A percentile compares a stretch with the other conserved stretches of the same genome.
Conservation (phyloP, 2,113 vertebrate genomes). For the Haliaeetus leucogaster region DNA sequence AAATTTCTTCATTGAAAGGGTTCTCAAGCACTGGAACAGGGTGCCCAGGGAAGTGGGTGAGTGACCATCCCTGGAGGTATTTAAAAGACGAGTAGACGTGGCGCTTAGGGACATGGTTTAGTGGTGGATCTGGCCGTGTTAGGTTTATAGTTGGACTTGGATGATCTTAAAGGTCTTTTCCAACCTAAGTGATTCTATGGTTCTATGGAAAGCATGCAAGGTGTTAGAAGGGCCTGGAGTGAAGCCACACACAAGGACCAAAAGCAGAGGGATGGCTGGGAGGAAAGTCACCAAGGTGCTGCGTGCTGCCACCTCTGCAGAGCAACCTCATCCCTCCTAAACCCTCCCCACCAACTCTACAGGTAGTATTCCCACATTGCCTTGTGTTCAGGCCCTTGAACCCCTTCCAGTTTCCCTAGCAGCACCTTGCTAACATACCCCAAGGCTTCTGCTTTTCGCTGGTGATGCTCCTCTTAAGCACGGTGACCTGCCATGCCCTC, state of each 20-base stretch:
- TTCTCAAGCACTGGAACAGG: not conserved
- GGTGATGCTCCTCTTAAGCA: not conserved
- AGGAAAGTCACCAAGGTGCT: not conserved
- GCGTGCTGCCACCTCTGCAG: not conserved
- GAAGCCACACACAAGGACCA: not conserved
- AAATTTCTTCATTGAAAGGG: not conserved
- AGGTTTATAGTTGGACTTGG: fast-evolving
- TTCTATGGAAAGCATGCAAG: not conserved
- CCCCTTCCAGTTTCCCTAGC: not conserved
- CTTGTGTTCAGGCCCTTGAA: fast-evolving
- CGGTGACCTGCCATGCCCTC: not conserved
- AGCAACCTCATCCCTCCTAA: not conserved
- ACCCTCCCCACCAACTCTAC: not conserved
- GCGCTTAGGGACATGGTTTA: not conserved
- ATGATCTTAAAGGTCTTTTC: not conserved
- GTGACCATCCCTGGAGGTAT: not conserved
- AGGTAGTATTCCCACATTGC: not conserved
- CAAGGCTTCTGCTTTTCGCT: not conserved
- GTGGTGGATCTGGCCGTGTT: not conserved
- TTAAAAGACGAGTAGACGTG: fast-evolving
- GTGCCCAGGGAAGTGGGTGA: not conserved
- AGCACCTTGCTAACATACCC: fast-evolving
- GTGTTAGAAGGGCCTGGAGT: not conserved
- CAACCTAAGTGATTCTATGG: not conserved
- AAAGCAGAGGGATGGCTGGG: not conserved